phyloP scores from a whole-genome alignment of 2,113 vertebrate genomes.

The Alaudala cheleensis region DNA sequence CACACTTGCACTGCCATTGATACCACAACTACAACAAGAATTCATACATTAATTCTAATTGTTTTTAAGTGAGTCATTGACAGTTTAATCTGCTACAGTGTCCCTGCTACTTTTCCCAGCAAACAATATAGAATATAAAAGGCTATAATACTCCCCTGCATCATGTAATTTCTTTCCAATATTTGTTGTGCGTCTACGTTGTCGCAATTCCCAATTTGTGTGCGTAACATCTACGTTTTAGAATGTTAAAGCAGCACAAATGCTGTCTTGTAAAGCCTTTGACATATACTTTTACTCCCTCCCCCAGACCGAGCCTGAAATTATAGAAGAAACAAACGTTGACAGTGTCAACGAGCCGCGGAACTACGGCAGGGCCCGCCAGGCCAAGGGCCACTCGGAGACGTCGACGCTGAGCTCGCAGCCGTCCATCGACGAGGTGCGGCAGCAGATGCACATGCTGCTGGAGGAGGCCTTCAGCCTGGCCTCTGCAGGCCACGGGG shows the following conservation, averaged over 20 bases:
- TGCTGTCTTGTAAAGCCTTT: not conserved
- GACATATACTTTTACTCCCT: conserved; percentile 24
- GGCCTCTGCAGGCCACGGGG: conserved; percentile 90
- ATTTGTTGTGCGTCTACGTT: not conserved
- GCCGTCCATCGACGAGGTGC: conserved; percentile 97
- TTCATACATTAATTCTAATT: not conserved
- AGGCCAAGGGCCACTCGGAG: conserved; percentile 94
- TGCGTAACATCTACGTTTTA: not conserved
- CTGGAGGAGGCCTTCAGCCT: conserved; percentile 98
- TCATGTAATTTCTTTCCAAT: not conserved
- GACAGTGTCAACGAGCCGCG: conserved; percentile 84
- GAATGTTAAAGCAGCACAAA: not conserved
- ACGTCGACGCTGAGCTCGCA: conserved; percentile 98
- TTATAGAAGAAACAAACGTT: conserved; percentile 95
- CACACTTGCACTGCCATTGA: not conserved
- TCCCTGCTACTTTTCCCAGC: not conserved
- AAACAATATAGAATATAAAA: not conserved
- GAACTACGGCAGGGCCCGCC: conserved; percentile 81
- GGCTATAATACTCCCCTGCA: not conserved
- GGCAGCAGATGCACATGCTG: conserved; percentile 98
- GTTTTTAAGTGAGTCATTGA: not conserved
- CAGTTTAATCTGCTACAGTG: not conserved
- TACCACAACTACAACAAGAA: not conserved
- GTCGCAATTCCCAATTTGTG: not conserved
- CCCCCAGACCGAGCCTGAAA: conserved; percentile 92